Percentiles rank a stretch among this genome's conserved stretches.
These are phyloP conservation scores for Bradypodion ventrale DNA, from an alignment of 2,797 vertebrate genomes.

Conservation along the genomic window DNA sequence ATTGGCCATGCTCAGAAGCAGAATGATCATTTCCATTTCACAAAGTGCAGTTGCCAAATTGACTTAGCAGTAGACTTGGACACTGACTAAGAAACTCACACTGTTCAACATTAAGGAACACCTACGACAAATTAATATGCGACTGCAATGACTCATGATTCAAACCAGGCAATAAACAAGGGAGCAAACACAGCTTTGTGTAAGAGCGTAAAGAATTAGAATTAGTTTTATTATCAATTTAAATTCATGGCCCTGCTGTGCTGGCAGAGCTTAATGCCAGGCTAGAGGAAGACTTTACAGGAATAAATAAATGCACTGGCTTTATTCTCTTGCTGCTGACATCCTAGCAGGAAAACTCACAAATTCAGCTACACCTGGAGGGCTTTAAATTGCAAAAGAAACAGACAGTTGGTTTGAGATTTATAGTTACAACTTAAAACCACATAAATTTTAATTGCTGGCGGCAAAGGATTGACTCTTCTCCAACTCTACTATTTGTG, in stretches of 20 bases:
- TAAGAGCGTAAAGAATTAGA: slow-evolving; percentile 3
- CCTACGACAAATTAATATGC: slow-evolving; percentile 18
- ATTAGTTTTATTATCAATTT: slow-evolving; percentile 33
- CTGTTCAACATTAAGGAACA: slow-evolving; percentile 7
- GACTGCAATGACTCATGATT: slow-evolving; percentile 17
- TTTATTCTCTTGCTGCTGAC: slow-evolving; percentile 36
- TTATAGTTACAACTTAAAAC: slow-evolving; percentile 41
- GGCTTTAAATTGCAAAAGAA: slow-evolving; percentile 33
- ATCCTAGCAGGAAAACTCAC: slow-evolving; percentile 14
- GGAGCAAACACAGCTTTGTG: too few relatives aligned
- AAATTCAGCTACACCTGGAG: slow-evolving; percentile 3
- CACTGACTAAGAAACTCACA: background rate
- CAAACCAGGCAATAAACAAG: background rate
- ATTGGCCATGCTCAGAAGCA: slow-evolving; percentile 14
- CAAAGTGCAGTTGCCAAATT: background rate
- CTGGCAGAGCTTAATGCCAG: slow-evolving; percentile 11
- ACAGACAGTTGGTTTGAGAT: slow-evolving; percentile 32
- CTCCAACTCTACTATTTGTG: too few relatives aligned
- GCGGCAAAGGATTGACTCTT: too few relatives aligned
- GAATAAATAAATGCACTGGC: slow-evolving; percentile 39
- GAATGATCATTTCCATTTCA: background rate
- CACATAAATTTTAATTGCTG: too few relatives aligned
- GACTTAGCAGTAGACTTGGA: slow-evolving; percentile 6
- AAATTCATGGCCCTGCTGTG: slow-evolving; percentile 21
- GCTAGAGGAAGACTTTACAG: slow-evolving; percentile 4